Evolutionary conservation across 2,888 invertebrate genomes (phyloP).

Genomic region (Griposia aprilina): DNA sequence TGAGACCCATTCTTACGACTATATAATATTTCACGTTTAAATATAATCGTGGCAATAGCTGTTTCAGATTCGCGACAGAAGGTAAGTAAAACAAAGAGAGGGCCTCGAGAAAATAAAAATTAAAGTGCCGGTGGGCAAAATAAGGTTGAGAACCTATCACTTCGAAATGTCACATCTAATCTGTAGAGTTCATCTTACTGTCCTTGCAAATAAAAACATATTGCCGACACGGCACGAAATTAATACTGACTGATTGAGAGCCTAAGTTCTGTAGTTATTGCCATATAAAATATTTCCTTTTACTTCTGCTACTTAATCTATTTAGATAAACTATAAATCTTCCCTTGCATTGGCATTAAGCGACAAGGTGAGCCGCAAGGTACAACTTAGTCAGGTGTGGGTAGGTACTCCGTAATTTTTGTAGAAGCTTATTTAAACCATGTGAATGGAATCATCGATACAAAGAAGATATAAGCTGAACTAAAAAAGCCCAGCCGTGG

Average conservation of each 20-base stretch:
- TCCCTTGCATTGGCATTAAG: too few species aligned
- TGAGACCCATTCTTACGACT: too few species aligned
- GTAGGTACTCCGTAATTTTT: neutral
- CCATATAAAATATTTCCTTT: neutral
- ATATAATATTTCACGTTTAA: too few species aligned
- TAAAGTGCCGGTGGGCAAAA: too few species aligned
- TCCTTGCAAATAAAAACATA: neutral
- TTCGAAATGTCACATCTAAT: neutral
- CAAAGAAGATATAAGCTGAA: neutral
- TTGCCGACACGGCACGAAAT: neutral
- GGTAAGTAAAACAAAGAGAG: too few species aligned
- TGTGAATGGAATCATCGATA: neutral
- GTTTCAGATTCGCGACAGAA: too few species aligned
- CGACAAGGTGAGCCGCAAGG: neutral
- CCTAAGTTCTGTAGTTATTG: neutral
- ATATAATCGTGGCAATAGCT: too few species aligned
- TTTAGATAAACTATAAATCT: neutral
- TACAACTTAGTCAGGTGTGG: neutral
- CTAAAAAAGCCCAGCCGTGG: neutral
- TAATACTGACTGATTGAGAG: neutral
- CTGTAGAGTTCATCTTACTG: neutral
- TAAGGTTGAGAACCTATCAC: neutral
- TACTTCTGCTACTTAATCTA: neutral
- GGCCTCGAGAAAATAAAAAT: too few species aligned
- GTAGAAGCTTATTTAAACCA: neutral